A percentile compares a stretch with the other conserved stretches of the same genome.
phyloP scores from a whole-genome alignment of 1,140 invertebrate genomes.

The Palaemon carinicauda region DNA sequence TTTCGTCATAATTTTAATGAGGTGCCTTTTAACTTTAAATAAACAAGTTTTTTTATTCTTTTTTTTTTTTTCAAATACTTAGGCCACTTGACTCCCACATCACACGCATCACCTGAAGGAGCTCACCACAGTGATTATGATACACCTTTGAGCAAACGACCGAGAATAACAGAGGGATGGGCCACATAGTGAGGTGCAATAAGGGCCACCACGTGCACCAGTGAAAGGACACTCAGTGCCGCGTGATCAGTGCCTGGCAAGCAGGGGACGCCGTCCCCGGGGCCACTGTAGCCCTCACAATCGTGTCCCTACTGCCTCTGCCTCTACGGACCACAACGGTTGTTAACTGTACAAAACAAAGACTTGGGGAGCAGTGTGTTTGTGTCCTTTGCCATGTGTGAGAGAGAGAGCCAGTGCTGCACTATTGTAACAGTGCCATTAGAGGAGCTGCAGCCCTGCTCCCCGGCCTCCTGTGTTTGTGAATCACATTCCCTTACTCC shows the following conservation, averaged over 20 bases:
- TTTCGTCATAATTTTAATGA: no score
- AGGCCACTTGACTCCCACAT: conserved; percentile 80
- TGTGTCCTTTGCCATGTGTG: conserved; percentile 22
- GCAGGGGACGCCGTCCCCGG: conserved; percentile 27
- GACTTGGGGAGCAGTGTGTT: conserved; percentile 15
- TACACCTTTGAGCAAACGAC: conserved; percentile 80
- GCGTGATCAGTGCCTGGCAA: conserved; percentile 33
- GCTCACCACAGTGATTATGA: conserved; percentile 78
- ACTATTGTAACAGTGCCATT: conserved; percentile 33
- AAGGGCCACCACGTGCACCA: conserved; percentile 29
- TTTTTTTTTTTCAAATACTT: no score
- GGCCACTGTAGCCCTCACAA: conserved; percentile 29
- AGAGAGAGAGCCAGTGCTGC: conserved; percentile 20
- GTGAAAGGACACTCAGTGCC: conserved; percentile 37
- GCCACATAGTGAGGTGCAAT: conserved; percentile 71
- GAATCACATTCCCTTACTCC: conserved; percentile 51
- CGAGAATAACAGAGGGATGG: conserved; percentile 84
- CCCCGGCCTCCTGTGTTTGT: conserved; percentile 38
- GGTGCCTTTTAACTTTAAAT: not conserved
- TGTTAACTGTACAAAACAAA: conserved; percentile 39
- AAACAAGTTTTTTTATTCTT: conserved; percentile 61
- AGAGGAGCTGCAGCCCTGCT: conserved; percentile 27
- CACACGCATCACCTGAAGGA: conserved; percentile 76
- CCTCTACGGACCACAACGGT: conserved; percentile 40
- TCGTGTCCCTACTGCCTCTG: conserved; percentile 29